Evolutionary conservation across 2,888 invertebrate genomes (phyloP), one percentile per base, ranked within the genome.

Genomic region (Coleophora deauratella): DNA sequence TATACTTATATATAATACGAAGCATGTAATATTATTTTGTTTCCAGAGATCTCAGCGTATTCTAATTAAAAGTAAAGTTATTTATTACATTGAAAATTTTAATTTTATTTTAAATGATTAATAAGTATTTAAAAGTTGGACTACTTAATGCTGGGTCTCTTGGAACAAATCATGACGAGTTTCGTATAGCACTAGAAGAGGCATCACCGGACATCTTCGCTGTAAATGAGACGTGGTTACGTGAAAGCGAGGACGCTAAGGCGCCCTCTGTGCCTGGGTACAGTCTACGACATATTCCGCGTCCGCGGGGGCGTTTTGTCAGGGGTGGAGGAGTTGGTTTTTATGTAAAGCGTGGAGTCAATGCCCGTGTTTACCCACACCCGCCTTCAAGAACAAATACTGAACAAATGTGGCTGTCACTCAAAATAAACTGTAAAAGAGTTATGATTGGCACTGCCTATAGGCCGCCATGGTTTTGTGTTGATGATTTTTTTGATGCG

Each of bases 381-480:
- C 32, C 32, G 3, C 7, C 11, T 11, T 9, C 32, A 11, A 9
- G n/a, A 9, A 9, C 32, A n/a, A n/a, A n/a, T 11, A 11, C 11
- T 3, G 32, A 32, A 11, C 32, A 32, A 10, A 32, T 32, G 32
- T 32, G 32, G 32, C 10, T 32, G 3, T n/a, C n/a, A 3, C 32
- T 32, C 32, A 32, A 10, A 3, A 9, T 32, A 9, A 11, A 11
- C 10, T 31, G 44, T 1, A 21, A 35, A 11, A 45, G 36, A 9
- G 1, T 50, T 7, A 42, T 39, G 27, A 43, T 54, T 9, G 53
- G 50, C 2, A 54, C 51, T 2, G 46, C 49, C 0, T 54, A 54
- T 32, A 45, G 50, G 2, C 50, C 51, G 1, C 51, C 45, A 1
- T 51, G 49, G 47, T 11, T 44, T 1, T 37, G 45, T 15, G 12